Conservation (phyloP, 1,140 invertebrate species). For the Babylonia areolata region DNA sequence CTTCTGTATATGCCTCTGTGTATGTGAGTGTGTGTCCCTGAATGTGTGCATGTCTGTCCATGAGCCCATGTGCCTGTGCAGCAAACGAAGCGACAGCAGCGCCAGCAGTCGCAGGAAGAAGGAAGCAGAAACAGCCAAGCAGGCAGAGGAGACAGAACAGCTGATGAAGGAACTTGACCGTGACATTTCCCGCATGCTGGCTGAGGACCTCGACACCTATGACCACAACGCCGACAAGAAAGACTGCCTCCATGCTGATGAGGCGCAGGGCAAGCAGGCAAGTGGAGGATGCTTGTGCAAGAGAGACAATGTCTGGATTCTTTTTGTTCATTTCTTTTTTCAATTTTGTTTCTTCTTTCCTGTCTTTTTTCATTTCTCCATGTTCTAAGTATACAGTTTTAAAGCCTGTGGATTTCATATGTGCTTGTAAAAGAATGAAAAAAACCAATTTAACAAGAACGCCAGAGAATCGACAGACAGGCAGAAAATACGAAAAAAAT, state of each 20-base stretch:
- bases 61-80: neutral
- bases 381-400: no score
- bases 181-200: constrained; percentile 64
- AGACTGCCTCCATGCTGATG: constrained; percentile 7
- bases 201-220: constrained; percentile 49
- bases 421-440: no score
- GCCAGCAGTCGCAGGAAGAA: constrained; percentile 35
- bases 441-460: no score
- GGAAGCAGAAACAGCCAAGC: constrained; percentile 46
- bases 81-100: constrained; percentile 27
- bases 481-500: no score
- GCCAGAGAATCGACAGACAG: no score
- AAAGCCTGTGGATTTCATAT: no score
- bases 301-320: no score
- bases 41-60: neutral
- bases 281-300: neutral
- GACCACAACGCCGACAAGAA: constrained; percentile 74
- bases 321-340: no score
- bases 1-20: no score
- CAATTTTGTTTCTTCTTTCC: no score
- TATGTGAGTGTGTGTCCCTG: neutral
- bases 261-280: neutral
- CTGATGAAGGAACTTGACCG: constrained; percentile 70
- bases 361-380: no score
- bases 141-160: constrained; percentile 48